phyloP scores from a whole-genome alignment of 2,888 invertebrate genomes.

The Amiota communis region DNA sequence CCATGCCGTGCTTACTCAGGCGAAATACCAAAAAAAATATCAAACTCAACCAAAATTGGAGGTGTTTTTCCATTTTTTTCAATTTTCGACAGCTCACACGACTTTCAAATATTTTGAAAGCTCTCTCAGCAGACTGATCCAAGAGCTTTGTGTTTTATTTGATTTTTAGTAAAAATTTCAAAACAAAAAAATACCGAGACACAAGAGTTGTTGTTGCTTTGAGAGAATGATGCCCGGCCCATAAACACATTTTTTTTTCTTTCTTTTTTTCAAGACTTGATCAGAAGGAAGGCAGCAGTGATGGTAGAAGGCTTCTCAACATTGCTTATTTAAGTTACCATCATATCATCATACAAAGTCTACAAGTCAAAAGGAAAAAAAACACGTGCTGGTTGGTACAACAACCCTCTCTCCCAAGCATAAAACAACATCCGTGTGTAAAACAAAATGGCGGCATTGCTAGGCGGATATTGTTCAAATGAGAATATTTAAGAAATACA shows the following conservation, averaged over 20 bases:
- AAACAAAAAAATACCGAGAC: too few relatives aligned
- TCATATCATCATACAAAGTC: slow-evolving; percentile 69
- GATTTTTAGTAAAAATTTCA: slow-evolving; percentile 48
- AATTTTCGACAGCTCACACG: slow-evolving; percentile 70
- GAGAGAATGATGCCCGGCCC: neutral
- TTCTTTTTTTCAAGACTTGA: slow-evolving; percentile 42
- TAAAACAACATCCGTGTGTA: slow-evolving; percentile 5
- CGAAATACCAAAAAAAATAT: slow-evolving; percentile 29
- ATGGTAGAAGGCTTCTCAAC: slow-evolving; percentile 64
- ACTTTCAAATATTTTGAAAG: slow-evolving; percentile 69
- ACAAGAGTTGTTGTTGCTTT: too few relatives aligned
- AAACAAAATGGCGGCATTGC: slow-evolving; percentile 53
- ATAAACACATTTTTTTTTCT: neutral
- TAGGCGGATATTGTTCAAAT: neutral
- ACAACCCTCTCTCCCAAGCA: slow-evolving; percentile 22
- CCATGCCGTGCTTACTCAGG: slow-evolving; percentile 70
- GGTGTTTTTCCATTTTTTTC: slow-evolving; percentile 17
- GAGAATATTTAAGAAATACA: slow-evolving; percentile 60
- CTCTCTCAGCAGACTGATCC: slow-evolving; percentile 81
- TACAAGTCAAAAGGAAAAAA: slow-evolving; percentile 7
- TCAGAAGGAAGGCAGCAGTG: slow-evolving; percentile 74
- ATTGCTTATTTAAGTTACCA: slow-evolving; percentile 71
- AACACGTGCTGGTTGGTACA: slow-evolving; percentile 47
- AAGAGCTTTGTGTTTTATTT: slow-evolving; percentile 75
- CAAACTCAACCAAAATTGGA: slow-evolving; percentile 1